These are phyloP conservation scores for Cheilosia scutellata DNA, from an alignment of 2,888 invertebrate genomes.

Conservation along the genomic window DNA sequence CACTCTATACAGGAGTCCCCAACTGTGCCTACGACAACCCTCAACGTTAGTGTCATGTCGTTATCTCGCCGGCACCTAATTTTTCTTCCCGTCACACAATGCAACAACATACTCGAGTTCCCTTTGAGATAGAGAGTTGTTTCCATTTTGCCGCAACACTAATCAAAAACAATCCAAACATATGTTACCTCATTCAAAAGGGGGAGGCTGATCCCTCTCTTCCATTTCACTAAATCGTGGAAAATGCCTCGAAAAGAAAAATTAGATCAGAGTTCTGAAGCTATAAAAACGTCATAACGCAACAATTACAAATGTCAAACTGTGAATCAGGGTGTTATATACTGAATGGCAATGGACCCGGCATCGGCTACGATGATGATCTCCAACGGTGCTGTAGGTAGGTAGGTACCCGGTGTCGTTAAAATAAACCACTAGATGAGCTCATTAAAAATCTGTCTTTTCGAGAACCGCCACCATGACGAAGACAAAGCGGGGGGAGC, in stretches of 20 bases:
- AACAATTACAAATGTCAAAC: slow-evolving; percentile 71
- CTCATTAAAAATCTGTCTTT: slow-evolving; percentile 76
- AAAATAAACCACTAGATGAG: slow-evolving; percentile 75
- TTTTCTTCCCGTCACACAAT: slow-evolving; percentile 28
- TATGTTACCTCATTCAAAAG: slow-evolving; percentile 42
- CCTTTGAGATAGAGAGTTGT: slow-evolving; percentile 40
- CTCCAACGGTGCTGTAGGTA: neutral
- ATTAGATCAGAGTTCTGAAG: slow-evolving; percentile 36
- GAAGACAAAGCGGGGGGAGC: slow-evolving; percentile 19
- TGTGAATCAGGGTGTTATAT: slow-evolving; percentile 54
- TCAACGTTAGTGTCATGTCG: slow-evolving; percentile 13
- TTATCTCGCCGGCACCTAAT: slow-evolving; percentile 32
- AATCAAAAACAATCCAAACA: slow-evolving; percentile 73
- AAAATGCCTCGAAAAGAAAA: slow-evolving; percentile 30
- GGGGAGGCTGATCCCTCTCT: neutral
- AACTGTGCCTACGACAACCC: slow-evolving; percentile 10
- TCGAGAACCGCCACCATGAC: slow-evolving; percentile 62
- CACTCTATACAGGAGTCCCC: slow-evolving; percentile 14
- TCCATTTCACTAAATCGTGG: neutral
- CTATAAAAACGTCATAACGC: slow-evolving; percentile 73
- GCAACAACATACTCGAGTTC: slow-evolving; percentile 18
- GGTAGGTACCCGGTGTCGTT: slow-evolving; percentile 48
- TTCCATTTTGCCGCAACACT: slow-evolving; percentile 65
- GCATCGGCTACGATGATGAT: slow-evolving; percentile 9
- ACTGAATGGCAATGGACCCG: slow-evolving; percentile 34